Evolutionary conservation across 2,797 vertebrate species (phyloP), one percentile per base, ranked within the genome.

Genomic region (Acanthornis magna): DNA sequence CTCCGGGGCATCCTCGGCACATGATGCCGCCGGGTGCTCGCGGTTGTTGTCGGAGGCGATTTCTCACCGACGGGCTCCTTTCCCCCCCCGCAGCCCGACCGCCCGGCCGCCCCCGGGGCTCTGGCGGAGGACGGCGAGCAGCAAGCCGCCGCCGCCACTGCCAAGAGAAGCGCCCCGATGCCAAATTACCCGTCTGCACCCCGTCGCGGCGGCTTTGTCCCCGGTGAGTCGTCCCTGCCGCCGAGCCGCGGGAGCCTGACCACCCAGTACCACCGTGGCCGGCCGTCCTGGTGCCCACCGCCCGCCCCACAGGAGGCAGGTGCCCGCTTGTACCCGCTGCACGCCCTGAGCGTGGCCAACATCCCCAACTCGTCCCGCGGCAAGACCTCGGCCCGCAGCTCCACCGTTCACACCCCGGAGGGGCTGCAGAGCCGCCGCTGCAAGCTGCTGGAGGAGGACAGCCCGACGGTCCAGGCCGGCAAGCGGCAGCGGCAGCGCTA

Each of bases 401-500:
- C 95, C 20, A 51, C 94, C 0, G 5, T 78, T 2, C 95, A 97
- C 27, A 32, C 85, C 10, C 40, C 63, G 0, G 97, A 97, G 16
- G 98, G 96, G 92, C 96, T 96, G 36, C 97, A 96, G 71, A 95
- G 93, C 94, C 98, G 97, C 65, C 95, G 96, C 43, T 98, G 98
- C 60, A 98, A 98, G 89, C 97, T 98, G 63, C 97, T 98, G 20
- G 98, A 98, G 5, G 98, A 98, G 9, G 97, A 98, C 11, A 66
- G 43, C 94, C 96, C 8, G 5, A 48, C 6, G 93, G 96, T 48
- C 9, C 83, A 95, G 29, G 79, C 93, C 0, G 54, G 95, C 78
- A 95, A 94, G 82, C 97, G 97, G 74, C 97, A 97, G 85, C 97
- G 98, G 5, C 98, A 98, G 79, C 98, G 98, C 27, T 98, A 98